Conservation (phyloP, 2,797 vertebrate species). For the Spea hammondii region DNA sequence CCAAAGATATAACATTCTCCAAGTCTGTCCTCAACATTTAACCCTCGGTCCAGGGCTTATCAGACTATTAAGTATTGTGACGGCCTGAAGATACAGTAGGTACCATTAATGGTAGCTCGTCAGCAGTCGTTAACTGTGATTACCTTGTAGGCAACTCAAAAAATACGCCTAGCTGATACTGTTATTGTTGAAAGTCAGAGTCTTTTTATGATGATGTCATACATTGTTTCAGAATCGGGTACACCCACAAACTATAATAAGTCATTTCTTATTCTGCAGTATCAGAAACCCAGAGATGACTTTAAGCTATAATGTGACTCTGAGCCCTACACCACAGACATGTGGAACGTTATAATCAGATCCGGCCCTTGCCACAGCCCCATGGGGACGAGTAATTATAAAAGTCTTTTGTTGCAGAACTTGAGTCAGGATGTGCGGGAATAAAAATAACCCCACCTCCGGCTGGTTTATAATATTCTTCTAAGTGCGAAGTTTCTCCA, state of each 20-base stretch:
- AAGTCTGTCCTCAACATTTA: too few relatives aligned
- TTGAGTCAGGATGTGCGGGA: slow-evolving; percentile 19
- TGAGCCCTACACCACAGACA: background rate
- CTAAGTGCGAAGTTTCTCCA: slow-evolving; percentile 15
- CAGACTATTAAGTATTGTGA: too few relatives aligned
- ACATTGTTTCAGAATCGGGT: background rate
- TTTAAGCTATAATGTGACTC: background rate
- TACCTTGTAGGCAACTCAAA: too few relatives aligned
- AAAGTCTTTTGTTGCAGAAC: slow-evolving; percentile 7
- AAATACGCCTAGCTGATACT: too few relatives aligned
- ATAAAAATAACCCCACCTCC: slow-evolving; percentile 36
- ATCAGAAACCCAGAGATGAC: background rate
- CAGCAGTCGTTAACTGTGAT: too few relatives aligned
- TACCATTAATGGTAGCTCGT: too few relatives aligned
- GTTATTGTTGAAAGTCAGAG: too few relatives aligned
- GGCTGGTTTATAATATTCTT: slow-evolving; percentile 14
- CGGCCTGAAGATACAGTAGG: too few relatives aligned
- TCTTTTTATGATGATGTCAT: background rate
- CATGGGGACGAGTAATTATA: slow-evolving; percentile 9
- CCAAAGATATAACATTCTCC: too few relatives aligned
- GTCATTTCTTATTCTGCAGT: background rate
- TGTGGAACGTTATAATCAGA: background rate
- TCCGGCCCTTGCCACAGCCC: background rate
- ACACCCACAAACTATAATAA: background rate
- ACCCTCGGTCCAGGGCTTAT: too few relatives aligned